Evolutionary conservation across 2,113 vertebrate species (phyloP), one percentile per base, ranked within the genome.

Genomic region (Mohoua ochrocephala): DNA sequence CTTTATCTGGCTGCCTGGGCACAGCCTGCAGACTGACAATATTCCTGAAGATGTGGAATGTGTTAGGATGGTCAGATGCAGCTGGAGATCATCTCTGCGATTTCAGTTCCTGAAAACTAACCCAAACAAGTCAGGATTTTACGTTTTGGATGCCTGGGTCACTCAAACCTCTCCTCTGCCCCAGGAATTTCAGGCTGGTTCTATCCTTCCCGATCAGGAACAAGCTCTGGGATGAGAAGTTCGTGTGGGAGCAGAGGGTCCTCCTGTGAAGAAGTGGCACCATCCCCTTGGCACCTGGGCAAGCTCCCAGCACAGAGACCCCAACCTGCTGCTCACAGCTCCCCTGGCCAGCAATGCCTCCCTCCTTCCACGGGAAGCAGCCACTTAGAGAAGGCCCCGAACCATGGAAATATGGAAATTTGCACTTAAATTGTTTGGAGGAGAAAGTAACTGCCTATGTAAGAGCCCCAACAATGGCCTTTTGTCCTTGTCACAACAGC

Each of bases 401-500:
- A 93, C 16, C 41, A 79, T 0, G 39, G 42, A 67, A 89, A 84
- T 19, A 28, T 10, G 23, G 42, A 77, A 87, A 89, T 12, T 10
- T 13, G 21, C 63, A 68, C 85, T 87, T 47, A 15, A 80, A 78
- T 31, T 71, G 61, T 39, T 59, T 31, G 60, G 19, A 87, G 80
- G 60, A 89, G 69, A 87, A 91, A 95, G 78, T 74, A 77, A 54
- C 78, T 47, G 75, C 16, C 1, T 31, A 16, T 78, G 75, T 35
- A 63, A 93, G 41, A 96, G 69, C 76, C 84, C n/a, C 30, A 70
- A 89, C 87, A 95, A 85, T 5, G 8, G 45, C 12, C 79, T 56
- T 93, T 94, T 94, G 82, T 95, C 57, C 84, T 59, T 3, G 30
- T 8, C 49, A 49, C 68, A 93, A 49, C 71, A 88, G 71, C 69